These are phyloP conservation scores for Pongo abelii DNA, from an alignment of 2,113 vertebrate genomes.

Conservation along the genomic window DNA sequence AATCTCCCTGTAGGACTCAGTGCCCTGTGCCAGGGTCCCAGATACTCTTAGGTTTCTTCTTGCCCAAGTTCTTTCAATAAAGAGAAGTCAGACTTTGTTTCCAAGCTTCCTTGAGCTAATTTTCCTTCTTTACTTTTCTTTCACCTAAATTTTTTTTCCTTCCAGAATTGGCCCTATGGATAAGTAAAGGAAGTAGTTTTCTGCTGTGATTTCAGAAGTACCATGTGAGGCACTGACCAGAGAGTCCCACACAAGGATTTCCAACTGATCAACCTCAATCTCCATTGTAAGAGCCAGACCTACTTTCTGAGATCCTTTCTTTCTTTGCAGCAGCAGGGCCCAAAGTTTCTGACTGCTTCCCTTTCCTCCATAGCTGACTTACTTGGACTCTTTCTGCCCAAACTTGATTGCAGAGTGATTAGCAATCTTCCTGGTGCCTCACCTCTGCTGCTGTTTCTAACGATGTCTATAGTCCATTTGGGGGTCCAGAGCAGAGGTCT, in stretches of 20 bases:
- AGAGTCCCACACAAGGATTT: not conserved
- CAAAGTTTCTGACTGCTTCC: not conserved
- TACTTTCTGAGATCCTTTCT: not conserved
- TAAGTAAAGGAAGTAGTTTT: slow-evolving; percentile 7
- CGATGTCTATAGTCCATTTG: not conserved
- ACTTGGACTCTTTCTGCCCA: not conserved
- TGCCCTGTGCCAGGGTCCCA: not conserved
- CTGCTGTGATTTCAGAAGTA: not conserved
- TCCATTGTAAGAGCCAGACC: not conserved
- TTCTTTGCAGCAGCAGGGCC: not conserved
- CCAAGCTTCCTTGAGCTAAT: not conserved
- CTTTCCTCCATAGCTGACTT: not conserved
- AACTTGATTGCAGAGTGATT: not conserved
- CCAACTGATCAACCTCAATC: not conserved
- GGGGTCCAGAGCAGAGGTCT: not conserved
- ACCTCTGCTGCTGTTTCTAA: not conserved
- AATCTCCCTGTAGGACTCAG: not conserved
- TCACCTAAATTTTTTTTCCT: not conserved
- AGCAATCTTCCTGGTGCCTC: not conserved
- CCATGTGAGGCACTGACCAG: not conserved
- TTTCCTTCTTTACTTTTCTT: slow-evolving; percentile 10
- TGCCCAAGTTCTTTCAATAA: slow-evolving; percentile 16
- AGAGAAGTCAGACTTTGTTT: slow-evolving; percentile 20
- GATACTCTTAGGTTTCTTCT: not conserved
- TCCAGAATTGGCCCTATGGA: not conserved